Evolutionary conservation across 2,797 vertebrate species (phyloP), one percentile per base, ranked within the genome.

Genomic region (Aulostomus chinensis): DNA sequence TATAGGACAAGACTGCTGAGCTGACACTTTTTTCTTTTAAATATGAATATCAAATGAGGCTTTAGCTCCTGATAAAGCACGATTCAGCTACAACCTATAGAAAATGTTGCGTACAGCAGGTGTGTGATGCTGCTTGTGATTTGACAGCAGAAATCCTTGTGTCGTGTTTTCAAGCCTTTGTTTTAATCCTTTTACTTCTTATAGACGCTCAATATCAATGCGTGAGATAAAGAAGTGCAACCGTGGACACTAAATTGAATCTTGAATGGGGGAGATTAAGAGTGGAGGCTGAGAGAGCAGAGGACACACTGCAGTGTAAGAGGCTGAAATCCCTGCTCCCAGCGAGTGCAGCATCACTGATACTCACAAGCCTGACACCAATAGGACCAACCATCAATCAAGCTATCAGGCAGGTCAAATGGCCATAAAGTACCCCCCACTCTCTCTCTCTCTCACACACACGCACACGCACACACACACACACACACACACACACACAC

Each of bases 31-130:
- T n/a, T 69, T 69, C 51, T 68, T 70, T 65, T 50, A 33, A 73
- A 82, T 68, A 81, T 76, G 63, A 81, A 87, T 81, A 80, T 76
- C 54, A 80, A 78, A 81, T 65, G 59, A 84, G 55, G 51, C 28
- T 62, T 52, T 20, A 32, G 41, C 33, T 50, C 73, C 63, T 80
- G 66, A 78, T 84, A 66, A 9, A 34, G 41, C 40, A 33, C 2
- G 33, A 68, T 76, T 71, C 73, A 60, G 52, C 49, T 28, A 54
- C 33, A 30, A 36, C 35, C 36, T 16, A 55, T 49, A 51, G 57
- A 61, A 36, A 66, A 63, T 52, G 50, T 4, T 15, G 36, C 9
- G 12, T 2, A n/a, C n/a, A n/a, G n/a, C n/a, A n/a, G n/a, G n/a
- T 12, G 12, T 13, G 30, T 31, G 30, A 31, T 13, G 30, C 6